phyloP scores from a whole-genome alignment of 1,140 invertebrate species.

The Drosophila mojavensis region DNA sequence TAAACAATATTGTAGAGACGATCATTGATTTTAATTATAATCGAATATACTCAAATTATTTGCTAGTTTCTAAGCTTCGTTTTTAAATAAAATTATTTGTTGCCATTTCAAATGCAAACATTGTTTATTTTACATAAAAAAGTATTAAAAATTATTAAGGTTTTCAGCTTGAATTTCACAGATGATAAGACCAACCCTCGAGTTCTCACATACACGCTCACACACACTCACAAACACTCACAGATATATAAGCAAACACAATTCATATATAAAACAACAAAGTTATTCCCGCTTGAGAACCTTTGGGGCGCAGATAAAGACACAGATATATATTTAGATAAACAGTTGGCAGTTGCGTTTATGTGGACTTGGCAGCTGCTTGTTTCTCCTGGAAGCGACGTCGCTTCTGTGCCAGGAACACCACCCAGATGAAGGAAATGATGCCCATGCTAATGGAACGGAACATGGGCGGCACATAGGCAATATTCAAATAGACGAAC shows the following conservation, averaged over 20 bases:
- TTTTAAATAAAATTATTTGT: constrained; percentile 77
- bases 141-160: constrained; percentile 16
- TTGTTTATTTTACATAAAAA: constrained; percentile 12
- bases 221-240: neutral
- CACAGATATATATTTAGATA: constrained; percentile 15
- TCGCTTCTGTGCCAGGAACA: constrained; percentile 87
- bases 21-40: constrained; percentile 41
- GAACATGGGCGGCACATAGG: constrained; percentile 89
- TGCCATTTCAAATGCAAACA: constrained; percentile 57
- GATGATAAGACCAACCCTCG: constrained; percentile 9
- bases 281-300: constrained; percentile 7
- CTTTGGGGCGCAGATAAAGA: constrained; percentile 34
- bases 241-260: neutral
- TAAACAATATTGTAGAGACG: constrained; percentile 55
- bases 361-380: constrained; percentile 53
- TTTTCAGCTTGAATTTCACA: neutral
- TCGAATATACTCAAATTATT: constrained; percentile 59
- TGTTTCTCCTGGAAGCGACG: constrained; percentile 75
- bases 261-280: constrained; percentile 7
- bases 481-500: constrained; percentile 89
- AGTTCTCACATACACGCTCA: constrained; percentile 12
- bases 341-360: constrained; percentile 29
- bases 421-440: constrained; percentile 89
- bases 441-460: constrained; percentile 88
- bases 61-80: constrained; percentile 67